A percentile compares a stretch with the other conserved stretches of the same genome.
Conservation (phyloP, 2,797 vertebrate species). For the Epinephelus malabaricus region DNA sequence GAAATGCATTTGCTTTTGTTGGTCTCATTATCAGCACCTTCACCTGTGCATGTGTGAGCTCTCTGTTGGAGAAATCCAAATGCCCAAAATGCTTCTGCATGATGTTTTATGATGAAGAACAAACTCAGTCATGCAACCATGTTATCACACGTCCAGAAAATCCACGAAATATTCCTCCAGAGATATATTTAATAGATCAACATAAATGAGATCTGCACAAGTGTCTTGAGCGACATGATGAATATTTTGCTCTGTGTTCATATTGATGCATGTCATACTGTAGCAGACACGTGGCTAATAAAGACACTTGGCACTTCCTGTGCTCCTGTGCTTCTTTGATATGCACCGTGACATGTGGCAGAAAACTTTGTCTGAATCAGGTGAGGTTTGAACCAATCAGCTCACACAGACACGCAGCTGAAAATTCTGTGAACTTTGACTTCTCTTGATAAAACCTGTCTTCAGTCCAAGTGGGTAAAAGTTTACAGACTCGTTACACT, state of each 20-base stretch:
- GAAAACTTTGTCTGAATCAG: slow-evolving; percentile 82
- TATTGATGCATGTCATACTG: slow-evolving; percentile 58
- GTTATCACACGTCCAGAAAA: too few species aligned
- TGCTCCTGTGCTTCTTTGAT: slow-evolving; percentile 4
- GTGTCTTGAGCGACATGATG: slow-evolving; percentile 3
- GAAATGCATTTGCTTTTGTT: background rate
- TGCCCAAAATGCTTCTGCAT: slow-evolving; percentile 59
- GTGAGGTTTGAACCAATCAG: slow-evolving; percentile 76
- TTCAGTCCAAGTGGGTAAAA: slow-evolving; percentile 66
- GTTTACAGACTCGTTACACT: slow-evolving; percentile 47
- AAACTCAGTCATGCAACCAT: background rate
- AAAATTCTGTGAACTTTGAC: slow-evolving; percentile 78
- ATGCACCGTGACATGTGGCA: slow-evolving; percentile 71
- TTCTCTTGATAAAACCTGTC: slow-evolving; percentile 61
- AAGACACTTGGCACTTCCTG: slow-evolving; percentile 47
- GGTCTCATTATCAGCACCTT: background rate
- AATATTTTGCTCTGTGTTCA: slow-evolving; percentile 26
- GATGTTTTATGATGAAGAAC: slow-evolving; percentile 17
- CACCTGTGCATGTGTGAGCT: slow-evolving; percentile 38
- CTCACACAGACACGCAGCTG: slow-evolving; percentile 69
- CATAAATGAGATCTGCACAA: background rate
- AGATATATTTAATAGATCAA: background rate
- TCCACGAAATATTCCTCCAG: background rate
- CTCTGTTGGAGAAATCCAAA: slow-evolving; percentile 3
- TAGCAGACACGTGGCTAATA: slow-evolving; percentile 55